Percentiles rank a stretch among this genome's conserved stretches.
Conservation (phyloP, 2,888 invertebrate species). For the Iphiclides podalirius region DNA sequence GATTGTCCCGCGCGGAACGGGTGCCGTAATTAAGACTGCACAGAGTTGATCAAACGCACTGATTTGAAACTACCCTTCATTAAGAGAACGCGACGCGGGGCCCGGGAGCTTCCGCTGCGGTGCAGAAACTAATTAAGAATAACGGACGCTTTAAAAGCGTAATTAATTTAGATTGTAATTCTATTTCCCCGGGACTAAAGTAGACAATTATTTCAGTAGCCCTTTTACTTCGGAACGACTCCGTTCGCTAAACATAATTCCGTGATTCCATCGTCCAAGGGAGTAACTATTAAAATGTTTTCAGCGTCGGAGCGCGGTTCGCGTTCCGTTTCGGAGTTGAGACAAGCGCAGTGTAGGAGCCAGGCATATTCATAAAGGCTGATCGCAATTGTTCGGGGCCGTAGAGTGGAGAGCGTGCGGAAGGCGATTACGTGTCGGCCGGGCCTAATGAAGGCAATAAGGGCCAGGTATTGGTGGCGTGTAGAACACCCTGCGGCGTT, state of each 20-base stretch:
- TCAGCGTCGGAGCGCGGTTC: constrained; percentile 1
- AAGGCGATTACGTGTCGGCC: constrained; percentile 51
- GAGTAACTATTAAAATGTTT: constrained; percentile 42
- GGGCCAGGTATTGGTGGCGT: constrained; percentile 39
- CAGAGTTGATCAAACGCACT: constrained; percentile 81
- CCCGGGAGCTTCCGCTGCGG: constrained; percentile 74
- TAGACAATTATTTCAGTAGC: constrained; percentile 79
- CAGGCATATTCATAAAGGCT: constrained; percentile 15
- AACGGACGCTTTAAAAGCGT: constrained; percentile 81
- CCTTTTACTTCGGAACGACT: constrained; percentile 76
- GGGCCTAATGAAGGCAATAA: constrained; percentile 57
- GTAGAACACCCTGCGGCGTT: constrained; percentile 40
- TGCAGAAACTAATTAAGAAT: constrained; percentile 81
- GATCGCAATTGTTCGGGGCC: constrained; percentile 10
- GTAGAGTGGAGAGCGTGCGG: constrained; percentile 40
- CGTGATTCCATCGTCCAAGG: constrained; percentile 72
- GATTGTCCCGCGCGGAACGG: constrained; percentile 79
- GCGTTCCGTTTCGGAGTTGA: constrained; percentile 1
- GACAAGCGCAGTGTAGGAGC: not conserved
- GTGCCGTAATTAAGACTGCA: constrained; percentile 80
- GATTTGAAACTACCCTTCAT: constrained; percentile 80
- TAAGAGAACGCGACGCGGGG: constrained; percentile 70
- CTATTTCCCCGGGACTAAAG: constrained; percentile 78
- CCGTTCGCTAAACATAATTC: constrained; percentile 73
- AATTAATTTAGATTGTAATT: constrained; percentile 81